A percentile compares a stretch with the other conserved stretches of the same genome.
These are phyloP conservation scores for Eospalax fontanierii DNA, from an alignment of 2,797 vertebrate species.

Conservation along the genomic window DNA sequence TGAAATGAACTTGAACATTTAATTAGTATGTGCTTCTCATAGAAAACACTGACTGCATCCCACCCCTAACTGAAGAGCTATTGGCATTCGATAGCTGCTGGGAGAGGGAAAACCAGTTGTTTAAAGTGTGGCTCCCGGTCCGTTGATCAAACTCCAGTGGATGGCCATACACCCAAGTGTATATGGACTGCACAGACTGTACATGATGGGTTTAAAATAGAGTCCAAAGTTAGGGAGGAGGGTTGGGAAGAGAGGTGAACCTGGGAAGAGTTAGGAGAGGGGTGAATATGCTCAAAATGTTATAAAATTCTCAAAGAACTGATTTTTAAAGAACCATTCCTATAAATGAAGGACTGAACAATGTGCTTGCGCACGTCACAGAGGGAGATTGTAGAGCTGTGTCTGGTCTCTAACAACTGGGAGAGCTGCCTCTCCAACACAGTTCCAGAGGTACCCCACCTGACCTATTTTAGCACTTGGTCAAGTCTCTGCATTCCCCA, in stretches of 20 bases:
- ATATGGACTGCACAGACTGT: no score
- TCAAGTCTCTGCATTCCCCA: background rate
- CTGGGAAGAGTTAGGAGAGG: no score
- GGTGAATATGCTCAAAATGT: no score
- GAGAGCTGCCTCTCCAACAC: background rate
- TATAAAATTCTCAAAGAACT: background rate
- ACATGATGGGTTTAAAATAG: no score
- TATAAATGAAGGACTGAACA: background rate
- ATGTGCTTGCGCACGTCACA: background rate
- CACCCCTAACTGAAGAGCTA: no score
- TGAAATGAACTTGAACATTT: constrained; percentile 58
- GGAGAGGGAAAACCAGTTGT: no score
- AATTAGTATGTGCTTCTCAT: background rate
- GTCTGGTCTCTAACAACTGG: background rate
- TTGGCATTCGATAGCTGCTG: no score
- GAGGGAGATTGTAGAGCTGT: background rate
- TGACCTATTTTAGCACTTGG: background rate
- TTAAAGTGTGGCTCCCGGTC: no score
- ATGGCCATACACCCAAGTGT: no score
- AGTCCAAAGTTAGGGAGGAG: no score
- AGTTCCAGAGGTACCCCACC: background rate
- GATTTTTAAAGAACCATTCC: background rate
- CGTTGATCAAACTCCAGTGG: no score
- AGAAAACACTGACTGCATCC: background rate
- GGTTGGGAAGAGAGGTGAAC: no score